Percentiles rank a stretch among this genome's conserved stretches.
These are phyloP conservation scores for Enteromius viviparus DNA, from an alignment of 2,797 vertebrate species.

Conservation along the genomic window DNA sequence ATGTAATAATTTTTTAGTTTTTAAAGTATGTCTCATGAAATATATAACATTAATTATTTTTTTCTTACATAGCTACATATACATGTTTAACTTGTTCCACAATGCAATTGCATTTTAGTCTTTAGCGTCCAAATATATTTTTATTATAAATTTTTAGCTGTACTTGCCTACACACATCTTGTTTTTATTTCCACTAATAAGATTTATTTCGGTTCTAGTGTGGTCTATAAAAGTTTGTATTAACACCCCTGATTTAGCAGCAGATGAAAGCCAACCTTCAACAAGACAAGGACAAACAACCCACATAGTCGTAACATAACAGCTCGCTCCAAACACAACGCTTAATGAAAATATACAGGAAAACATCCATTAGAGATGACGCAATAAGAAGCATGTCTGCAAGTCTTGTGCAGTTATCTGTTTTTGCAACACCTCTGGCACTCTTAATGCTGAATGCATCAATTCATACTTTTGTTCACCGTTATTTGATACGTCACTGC, in stretches of 20 bases:
- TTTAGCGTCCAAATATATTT: not conserved
- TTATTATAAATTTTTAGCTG: not conserved
- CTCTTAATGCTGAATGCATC: not conserved
- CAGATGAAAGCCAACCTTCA: slow-evolving; percentile 1
- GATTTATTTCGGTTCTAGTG: not conserved
- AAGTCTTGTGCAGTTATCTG: not conserved
- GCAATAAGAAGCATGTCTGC: not conserved
- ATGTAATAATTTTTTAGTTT: not conserved
- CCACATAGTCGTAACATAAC: not conserved
- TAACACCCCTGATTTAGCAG: slow-evolving; percentile 16
- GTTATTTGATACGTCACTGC: slow-evolving; percentile 21
- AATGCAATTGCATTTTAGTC: not conserved
- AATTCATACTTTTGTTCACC: slow-evolving; percentile 29
- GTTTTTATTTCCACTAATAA: not conserved
- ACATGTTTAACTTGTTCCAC: not conserved
- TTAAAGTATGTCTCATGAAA: too few species aligned
- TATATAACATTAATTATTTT: too few species aligned
- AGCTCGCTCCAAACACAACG: not conserved
- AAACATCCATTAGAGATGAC: not conserved
- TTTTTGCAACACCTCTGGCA: not conserved
- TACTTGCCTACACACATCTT: not conserved
- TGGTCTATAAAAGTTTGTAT: not conserved
- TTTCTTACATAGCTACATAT: not conserved
- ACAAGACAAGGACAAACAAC: slow-evolving; percentile 1
- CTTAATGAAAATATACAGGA: not conserved